Percentiles rank a stretch among this genome's conserved stretches.
Conservation (phyloP, 2,113 vertebrate genomes). For the Nibea albiflora region DNA sequence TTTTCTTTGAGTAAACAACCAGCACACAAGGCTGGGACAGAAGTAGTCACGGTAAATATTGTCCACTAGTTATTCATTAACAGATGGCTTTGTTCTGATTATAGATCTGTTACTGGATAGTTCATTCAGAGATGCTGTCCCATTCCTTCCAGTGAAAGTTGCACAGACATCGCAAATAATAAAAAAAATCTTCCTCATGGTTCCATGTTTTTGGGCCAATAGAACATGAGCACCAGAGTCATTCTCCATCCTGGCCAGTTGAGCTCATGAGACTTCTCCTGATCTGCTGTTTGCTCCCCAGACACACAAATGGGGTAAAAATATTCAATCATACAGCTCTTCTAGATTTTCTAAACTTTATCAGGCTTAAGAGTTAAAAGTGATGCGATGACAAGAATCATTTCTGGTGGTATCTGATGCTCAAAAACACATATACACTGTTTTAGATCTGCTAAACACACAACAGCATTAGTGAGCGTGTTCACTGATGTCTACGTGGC, state of each 20-base stretch:
- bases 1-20: no score
- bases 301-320: no score
- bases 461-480: neutral
- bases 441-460: neutral
- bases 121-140: no score
- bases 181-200: no score
- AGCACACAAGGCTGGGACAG: no score
- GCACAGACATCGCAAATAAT: no score
- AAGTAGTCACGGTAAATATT: no score
- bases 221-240: neutral
- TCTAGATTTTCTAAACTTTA: neutral
- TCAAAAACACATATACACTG: neutral
- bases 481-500: neutral
- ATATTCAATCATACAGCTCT: neutral
- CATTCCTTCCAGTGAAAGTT: no score
- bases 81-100: no score
- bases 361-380: neutral
- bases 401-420: neutral
- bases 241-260: neutral
- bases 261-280: neutral
- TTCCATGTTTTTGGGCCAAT: neutral
- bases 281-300: neutral
- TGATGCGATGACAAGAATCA: neutral
- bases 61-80: no score
- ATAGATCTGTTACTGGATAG: no score